Conservation (phyloP, 1,140 invertebrate genomes). For the Musca domestica region DNA sequence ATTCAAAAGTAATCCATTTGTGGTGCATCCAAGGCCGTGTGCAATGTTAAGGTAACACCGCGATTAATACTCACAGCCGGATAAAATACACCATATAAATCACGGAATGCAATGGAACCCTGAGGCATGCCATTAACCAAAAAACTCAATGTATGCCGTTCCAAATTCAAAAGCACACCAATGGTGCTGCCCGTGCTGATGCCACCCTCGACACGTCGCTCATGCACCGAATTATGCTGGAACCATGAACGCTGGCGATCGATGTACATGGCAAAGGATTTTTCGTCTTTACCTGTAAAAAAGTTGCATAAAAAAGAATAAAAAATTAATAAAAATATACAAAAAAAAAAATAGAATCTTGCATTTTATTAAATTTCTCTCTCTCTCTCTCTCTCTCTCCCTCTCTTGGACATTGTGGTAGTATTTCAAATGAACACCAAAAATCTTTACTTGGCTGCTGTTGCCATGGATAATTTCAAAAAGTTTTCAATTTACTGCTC, state of each 20-base stretch:
- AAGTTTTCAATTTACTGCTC: too few relatives aligned
- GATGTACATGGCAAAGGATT: constrained; percentile 99
- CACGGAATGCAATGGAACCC: constrained; percentile 81
- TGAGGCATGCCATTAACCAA: constrained; percentile 93
- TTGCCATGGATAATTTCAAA: too few relatives aligned
- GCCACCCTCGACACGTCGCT: constrained; percentile 85
- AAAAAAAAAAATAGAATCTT: too few relatives aligned
- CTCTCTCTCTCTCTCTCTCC: too few relatives aligned
- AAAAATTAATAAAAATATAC: constrained; percentile 13
- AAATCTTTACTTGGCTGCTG: too few relatives aligned
- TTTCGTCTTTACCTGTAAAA: constrained; percentile 89
- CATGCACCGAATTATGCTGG: constrained; percentile 90
- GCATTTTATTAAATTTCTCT: background rate
- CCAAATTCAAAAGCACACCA: constrained; percentile 89
- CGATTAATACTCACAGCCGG: constrained; percentile 96
- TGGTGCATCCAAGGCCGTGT: constrained; percentile 89
- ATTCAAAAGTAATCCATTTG: constrained; percentile 52
- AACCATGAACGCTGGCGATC: constrained; percentile 93
- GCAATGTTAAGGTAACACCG: constrained; percentile 89
- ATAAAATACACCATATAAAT: constrained; percentile 93
- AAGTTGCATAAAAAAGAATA: background rate
- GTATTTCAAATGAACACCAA: background rate
- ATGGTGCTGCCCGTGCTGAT: constrained; percentile 82
- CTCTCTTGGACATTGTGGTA: background rate
- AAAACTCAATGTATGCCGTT: constrained; percentile 86